Evolutionary conservation across 2,888 invertebrate genomes (phyloP).

Genomic region (Ennomos quercinarius): DNA sequence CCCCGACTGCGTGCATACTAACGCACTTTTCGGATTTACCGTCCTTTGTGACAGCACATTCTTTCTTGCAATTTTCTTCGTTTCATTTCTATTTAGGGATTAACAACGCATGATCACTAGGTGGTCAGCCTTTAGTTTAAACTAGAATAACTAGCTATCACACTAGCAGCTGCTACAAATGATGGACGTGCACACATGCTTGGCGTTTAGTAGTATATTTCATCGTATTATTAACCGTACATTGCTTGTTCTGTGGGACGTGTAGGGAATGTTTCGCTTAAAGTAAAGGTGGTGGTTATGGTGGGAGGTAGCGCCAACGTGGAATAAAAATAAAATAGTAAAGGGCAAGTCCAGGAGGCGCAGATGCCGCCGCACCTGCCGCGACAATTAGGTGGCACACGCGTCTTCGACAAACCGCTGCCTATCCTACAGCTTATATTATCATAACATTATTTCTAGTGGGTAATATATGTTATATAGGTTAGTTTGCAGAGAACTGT

Average conservation of each 20-base stretch:
- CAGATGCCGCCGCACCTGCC: conserved; percentile 81
- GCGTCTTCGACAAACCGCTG: conserved; percentile 59
- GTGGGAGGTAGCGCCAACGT: conserved; percentile 49
- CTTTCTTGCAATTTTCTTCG: conserved; percentile 37
- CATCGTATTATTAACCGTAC: conserved; percentile 44
- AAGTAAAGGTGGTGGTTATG: conserved; percentile 46
- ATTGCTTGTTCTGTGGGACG: conserved; percentile 59
- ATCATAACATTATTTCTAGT: conserved; percentile 5
- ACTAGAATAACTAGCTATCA: conserved; percentile 61
- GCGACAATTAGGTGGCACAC: conserved; percentile 74
- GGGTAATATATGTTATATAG: too few species aligned
- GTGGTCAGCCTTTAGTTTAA: conserved; percentile 46
- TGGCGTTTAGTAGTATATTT: conserved; percentile 32
- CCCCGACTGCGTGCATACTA: conserved; percentile 55
- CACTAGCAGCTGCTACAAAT: conserved; percentile 63
- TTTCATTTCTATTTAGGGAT: conserved; percentile 6
- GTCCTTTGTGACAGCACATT: conserved; percentile 57
- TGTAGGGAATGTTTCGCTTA: conserved; percentile 40
- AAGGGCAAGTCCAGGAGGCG: conserved; percentile 66
- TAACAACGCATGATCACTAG: conserved; percentile 30
- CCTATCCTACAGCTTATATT: conserved; percentile 19
- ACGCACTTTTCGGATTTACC: conserved; percentile 65
- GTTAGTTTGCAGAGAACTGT: too few species aligned
- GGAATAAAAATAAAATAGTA: conserved; percentile 66
- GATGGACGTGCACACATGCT: conserved; percentile 51